phyloP scores from a whole-genome alignment of 92 coral and sea anemone species.

The Umimayanthus chanpuru region DNA sequence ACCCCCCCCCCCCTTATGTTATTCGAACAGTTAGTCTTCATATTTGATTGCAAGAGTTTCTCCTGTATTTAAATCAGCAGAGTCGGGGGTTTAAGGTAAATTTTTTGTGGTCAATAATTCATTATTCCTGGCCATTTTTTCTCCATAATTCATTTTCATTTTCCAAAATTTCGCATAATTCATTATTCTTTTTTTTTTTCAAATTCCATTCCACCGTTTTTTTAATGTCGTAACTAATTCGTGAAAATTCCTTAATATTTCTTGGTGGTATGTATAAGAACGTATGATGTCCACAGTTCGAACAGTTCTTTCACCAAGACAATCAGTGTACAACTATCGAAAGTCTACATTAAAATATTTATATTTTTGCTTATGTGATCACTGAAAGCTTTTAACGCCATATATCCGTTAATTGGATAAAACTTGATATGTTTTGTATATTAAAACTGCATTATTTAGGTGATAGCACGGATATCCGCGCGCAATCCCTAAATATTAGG shows the following conservation, averaged over 20 bases:
- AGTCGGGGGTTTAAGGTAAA: constrained; percentile 27
- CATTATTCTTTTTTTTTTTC: neutral
- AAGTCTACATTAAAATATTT: constrained; percentile 25
- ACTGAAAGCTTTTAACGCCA: constrained; percentile 30
- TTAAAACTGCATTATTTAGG: too few relatives aligned
- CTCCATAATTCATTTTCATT: constrained; percentile 9
- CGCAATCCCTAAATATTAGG: constrained; percentile 21
- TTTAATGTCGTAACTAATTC: constrained; percentile 4
- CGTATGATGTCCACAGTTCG: constrained; percentile 21
- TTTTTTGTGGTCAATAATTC: constrained; percentile 20
- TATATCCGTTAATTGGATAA: constrained; percentile 18
- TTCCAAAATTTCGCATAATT: constrained; percentile 8
- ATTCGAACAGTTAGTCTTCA: too few relatives aligned
- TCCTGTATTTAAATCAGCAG: too few relatives aligned
- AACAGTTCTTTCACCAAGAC: constrained; percentile 16
- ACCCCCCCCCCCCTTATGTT: too few relatives aligned
- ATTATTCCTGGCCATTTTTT: constrained; percentile 24
- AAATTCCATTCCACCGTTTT: constrained; percentile 4
- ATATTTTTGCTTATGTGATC: constrained; percentile 31
- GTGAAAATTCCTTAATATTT: constrained; percentile 5
- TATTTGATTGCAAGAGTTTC: too few relatives aligned
- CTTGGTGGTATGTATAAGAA: constrained; percentile 27
- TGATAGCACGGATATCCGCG: constrained; percentile 16
- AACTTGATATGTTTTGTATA: constrained; percentile 17
- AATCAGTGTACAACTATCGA: constrained; percentile 33